Conservation (phyloP, 1,140 invertebrate genomes). For the Bombyx mandarina region DNA sequence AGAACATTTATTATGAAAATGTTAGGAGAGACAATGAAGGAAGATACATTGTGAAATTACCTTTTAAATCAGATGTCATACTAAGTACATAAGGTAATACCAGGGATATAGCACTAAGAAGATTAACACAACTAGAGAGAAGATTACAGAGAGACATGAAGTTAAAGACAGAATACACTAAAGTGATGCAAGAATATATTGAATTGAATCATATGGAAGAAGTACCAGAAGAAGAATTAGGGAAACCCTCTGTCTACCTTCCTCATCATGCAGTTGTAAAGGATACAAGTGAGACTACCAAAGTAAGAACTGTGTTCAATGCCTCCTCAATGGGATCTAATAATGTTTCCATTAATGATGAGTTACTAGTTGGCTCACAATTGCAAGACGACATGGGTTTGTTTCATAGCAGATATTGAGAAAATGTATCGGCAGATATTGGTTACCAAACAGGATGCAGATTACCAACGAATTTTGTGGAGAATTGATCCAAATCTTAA, state of each 20-base stretch:
- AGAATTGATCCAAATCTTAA: conserved; percentile 6
- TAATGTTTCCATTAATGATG: conserved; percentile 1
- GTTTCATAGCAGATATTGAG: conserved; percentile 20
- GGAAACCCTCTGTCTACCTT: too few species aligned
- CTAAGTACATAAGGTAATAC: too few species aligned
- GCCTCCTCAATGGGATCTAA: neutral
- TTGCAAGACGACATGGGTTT: conserved; percentile 1
- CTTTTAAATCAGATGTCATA: too few species aligned
- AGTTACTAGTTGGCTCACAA: neutral
- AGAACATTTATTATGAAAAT: too few species aligned
- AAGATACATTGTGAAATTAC: too few species aligned
- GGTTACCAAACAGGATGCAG: conserved; percentile 22
- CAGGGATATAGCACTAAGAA: too few species aligned
- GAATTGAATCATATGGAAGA: conserved; percentile 1
- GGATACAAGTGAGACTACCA: too few species aligned
- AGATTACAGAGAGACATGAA: too few species aligned
- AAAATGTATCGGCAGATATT: conserved; percentile 52
- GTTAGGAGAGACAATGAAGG: too few species aligned
- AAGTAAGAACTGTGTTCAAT: neutral
- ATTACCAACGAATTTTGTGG: conserved; percentile 50
- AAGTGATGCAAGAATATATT: neutral
- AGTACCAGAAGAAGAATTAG: neutral
- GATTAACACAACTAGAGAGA: too few species aligned
- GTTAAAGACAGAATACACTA: too few species aligned
- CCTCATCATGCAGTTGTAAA: too few species aligned